Evolutionary conservation across 2,113 vertebrate species (phyloP), one percentile per base, ranked within the genome.

Genomic region (Melanostigma gelatinosum): DNA sequence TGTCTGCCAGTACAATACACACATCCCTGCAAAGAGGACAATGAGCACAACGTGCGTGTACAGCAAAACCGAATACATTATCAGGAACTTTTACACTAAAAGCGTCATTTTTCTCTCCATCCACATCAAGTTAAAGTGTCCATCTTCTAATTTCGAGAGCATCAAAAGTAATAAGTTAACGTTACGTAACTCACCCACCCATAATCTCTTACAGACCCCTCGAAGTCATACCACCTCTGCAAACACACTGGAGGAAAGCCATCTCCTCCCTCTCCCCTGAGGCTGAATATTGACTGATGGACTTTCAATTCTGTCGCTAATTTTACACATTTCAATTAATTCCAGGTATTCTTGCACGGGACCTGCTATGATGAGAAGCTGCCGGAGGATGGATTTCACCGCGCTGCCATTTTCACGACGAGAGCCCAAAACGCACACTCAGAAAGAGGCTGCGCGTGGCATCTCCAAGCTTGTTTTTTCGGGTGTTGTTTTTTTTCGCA

Each of bases 251-350:
- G 1, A 72, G 72, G 66, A 80, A 48, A 79, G 70, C 77, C 22
- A 61, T 48, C 79, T 83, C 75, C 71, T 50, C 68, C 8, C 60
- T 86, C 72, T 68, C 48, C 75, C 83, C 87, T 44, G 0, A 50
- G 83, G 85, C 72, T 55, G 71, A 87, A 90, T 89, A 86, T 82
- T 92, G 91, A 92, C 81, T 85, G 85, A 92, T 91, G 90, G 90
- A 92, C 79, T 92, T 93, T 91, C 84, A 80, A 75, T 85, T 89
- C 72, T 77, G 81, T 36, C 83, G 82, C 89, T 91, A 92, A 91
- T 89, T 92, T 93, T 87, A 92, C 86, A 84, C 76, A 6, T 75
- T 89, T 90, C 73, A 89, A 91, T 93, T 92, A 87, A 88, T 80
- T 84, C 67, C 69, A 88, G 72, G 85, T 89, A 78, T 89, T 88